Evolutionary conservation across 2,888 invertebrate species (phyloP).

Genomic region (Tetranychus piercei): DNA sequence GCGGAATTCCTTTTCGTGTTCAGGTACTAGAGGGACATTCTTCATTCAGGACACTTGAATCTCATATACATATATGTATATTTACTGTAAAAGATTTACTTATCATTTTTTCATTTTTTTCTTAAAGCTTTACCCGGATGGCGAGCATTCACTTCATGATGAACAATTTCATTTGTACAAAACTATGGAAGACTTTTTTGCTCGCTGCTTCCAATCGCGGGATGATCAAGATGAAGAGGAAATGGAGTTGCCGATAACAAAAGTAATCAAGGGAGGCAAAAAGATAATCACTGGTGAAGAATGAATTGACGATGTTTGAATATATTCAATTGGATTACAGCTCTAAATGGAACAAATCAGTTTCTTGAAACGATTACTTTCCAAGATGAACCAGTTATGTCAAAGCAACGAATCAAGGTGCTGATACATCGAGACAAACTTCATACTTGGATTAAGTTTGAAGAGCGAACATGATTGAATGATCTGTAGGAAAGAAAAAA

Average conservation of each 20-base stretch:
- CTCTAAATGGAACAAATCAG: too few relatives aligned
- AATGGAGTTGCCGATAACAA: conserved; percentile 10
- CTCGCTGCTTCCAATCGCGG: conserved; percentile 50
- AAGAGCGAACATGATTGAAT: too few relatives aligned
- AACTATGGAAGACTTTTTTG: conserved; percentile 79
- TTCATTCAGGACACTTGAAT: too few relatives aligned
- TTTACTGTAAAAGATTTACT: background rate
- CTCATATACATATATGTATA: too few relatives aligned
- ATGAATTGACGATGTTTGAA: background rate
- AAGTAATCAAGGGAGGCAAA: conserved; percentile 13
- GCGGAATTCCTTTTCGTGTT: conserved; percentile 69
- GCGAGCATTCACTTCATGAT: conserved; percentile 55
- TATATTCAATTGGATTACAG: background rate
- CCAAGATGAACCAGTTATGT: too few relatives aligned
- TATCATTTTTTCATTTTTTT: conserved; percentile 7
- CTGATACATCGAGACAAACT: too few relatives aligned
- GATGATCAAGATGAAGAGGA: conserved; percentile 10
- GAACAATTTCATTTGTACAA: conserved; percentile 55
- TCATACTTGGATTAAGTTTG: too few relatives aligned
- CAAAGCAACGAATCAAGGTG: too few relatives aligned
- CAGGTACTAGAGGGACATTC: conserved; percentile 43
- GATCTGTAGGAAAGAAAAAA: too few relatives aligned
- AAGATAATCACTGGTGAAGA: conserved; percentile 8
- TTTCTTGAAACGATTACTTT: too few relatives aligned
- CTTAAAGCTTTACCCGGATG: conserved; percentile 62